phyloP scores from a whole-genome alignment of 2,797 vertebrate genomes.

The Sparidentex hasta region DNA sequence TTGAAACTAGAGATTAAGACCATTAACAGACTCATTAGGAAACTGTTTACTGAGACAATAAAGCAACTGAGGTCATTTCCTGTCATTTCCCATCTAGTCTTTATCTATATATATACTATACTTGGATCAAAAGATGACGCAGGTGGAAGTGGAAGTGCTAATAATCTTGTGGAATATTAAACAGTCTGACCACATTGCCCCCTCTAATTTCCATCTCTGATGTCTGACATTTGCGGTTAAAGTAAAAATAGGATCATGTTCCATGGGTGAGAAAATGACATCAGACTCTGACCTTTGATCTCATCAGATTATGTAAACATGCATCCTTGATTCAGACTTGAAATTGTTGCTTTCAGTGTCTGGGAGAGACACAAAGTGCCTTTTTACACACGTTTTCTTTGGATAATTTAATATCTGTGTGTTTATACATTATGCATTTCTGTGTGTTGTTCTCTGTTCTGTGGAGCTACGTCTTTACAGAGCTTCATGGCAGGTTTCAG shows the following conservation, averaged over 20 bases:
- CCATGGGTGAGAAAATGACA: neutral
- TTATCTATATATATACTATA: neutral
- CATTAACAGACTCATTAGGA: no score
- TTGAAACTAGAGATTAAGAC: no score
- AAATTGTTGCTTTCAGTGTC: neutral
- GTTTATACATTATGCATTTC: neutral
- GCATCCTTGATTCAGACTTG: neutral
- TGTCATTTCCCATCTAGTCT: no score
- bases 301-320: neutral
- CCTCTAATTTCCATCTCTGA: neutral
- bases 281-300: neutral
- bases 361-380: neutral
- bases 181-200: neutral
- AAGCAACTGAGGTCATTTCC: no score
- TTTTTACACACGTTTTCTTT: neutral
- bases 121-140: neutral
- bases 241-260: neutral
- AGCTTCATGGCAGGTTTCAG: no score
- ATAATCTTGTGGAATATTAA: constrained; percentile 10
- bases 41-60: no score
- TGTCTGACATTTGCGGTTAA: constrained; percentile 11
- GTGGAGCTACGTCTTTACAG: no score
- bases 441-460: neutral
- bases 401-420: neutral
- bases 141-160: no score